Base-by-base conservation (phyloP, 2,888 invertebrate genomes). In the Parelbella ahira region DNA sequence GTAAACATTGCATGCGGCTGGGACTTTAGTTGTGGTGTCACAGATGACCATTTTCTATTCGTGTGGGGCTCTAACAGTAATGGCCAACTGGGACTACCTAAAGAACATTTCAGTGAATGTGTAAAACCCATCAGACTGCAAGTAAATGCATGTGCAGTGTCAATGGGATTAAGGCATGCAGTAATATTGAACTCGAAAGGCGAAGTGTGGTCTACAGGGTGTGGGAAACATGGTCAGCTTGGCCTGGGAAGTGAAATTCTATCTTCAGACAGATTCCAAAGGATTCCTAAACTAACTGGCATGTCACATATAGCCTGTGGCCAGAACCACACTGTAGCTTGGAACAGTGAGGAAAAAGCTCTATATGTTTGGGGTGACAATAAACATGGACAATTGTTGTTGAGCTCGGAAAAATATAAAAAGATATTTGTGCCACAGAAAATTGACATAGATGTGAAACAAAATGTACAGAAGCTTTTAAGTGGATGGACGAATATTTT, bases 41-140 rank as follows among this genome's bases (percentile, higher is more conserved):
- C 93, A 11, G 88, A 90, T 59, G 89, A 91, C 49, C 90, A 92
- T 30, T 88, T 90, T 38, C 71, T 96, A 1, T 93, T 92, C 76
- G 92, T 93, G 1, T 96, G 96, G 96, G 96, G 97, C 2, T 93
- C 94, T 10, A 95, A 95, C 69, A 87, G 88, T 47, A 92, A 91
- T 66, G 93, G 94, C 9, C 95, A 95, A 64, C 76, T 95, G 37
- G 95, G 95, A 6, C 78, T 93, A 15, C 82, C 86, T 0, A 90
- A 88, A 65, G 78, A 69, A 54, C 87, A 68, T 42, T 88, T 88
- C 48, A 53, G 70, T 18, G 72, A 75, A 39, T 51, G 59, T 45
- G 63, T 83, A 4, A 73, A 68, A 44, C 82, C 84, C 21, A 60
- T 87, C 0, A 63, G 74, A 38, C 56, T 88, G 5, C 76, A 76